Base-by-base conservation (phyloP, 2,113 vertebrate species). In the Archilochus colubris region DNA sequence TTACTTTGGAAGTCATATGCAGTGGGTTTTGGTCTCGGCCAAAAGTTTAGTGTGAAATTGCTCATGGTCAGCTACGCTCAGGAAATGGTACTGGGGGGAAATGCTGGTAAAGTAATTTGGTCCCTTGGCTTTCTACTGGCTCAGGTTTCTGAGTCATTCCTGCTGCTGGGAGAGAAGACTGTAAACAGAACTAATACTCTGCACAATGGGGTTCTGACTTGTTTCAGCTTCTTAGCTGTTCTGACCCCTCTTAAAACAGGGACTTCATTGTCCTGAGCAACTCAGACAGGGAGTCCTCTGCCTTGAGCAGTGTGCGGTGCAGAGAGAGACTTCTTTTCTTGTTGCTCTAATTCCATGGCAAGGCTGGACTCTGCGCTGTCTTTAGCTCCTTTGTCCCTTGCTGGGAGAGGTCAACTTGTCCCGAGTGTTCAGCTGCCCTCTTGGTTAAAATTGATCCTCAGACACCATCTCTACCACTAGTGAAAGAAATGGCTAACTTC, bases 221-320 rank as follows among this genome's bases (percentile, higher is more conserved):
- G 91, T 90, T 97, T 95, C 95, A 96, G 95, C 87, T 93, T 87
- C 97, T 97, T 93, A 74, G 94, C 86, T 96, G 93, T 94, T 89
- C 94, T 96, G 97, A 96, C 97, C 96, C 95, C 85, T 95, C 44
- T 6, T 95, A 70, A 96, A 97, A 97, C 98, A 98, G 97, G 97
- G 96, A 82, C 94, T 92, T 95, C 94, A 97, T 98, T 98, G 97
- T 98, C 97, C 93, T 82, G 91, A 48, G 78, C 82, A 82, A 17
- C 66, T 74, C 85, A 96, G 89, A 95, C 85, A 78, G 93, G 96
- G 96, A 98, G 88, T 97, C 92, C 95, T 96, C 89, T 90, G 97
- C 96, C 96, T 97, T 48, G n/a, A 97, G 97, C 97, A 97, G 93
- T 93, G 96, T 55, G 48, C 0, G 25, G 76, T 94, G 67, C 19